Base-by-base conservation (phyloP, 2,113 vertebrate genomes). In the Rhinolophus ferrumequinum region DNA sequence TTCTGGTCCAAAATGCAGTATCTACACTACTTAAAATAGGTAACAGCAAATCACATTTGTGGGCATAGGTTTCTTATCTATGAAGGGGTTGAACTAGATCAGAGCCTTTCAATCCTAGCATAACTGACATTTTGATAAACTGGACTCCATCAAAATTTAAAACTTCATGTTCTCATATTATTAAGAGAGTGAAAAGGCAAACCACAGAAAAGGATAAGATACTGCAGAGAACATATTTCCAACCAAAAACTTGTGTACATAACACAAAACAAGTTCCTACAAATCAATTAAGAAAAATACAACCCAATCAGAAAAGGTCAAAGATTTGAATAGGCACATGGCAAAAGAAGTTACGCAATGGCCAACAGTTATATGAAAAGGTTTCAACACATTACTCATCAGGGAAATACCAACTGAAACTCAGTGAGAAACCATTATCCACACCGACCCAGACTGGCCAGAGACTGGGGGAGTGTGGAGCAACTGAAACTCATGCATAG, bases 141-240 rank as follows among this genome's bases (percentile, higher is more conserved):
- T 66, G 22, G 22, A 81, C 41, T 72, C 30, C 14, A 83, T n/a
- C 50, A 88, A 93, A 88, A 93, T 84, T 19, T 84, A 96, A 82
- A 90, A 93, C 11, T 33, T 83, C 38, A 77, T 54, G 38, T 79
- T 93, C 50, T 93, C 28, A 81, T n/a, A 91, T 28, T n/a, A 30
- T 38, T 67, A 79, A 69, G n/a, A 94, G 47, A 94, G 15, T 13
- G 30, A 89, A 85, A 79, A 84, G 24, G 75, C 60, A 86, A 90
- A 75, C 15, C 52, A 60, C 38, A 47, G 15, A 73, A 4, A 72
- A 14, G n/a, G 11, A 33, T 52, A 64, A 72, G 38, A 11, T 69
- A 67, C 6, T 80, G 3, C 1, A 67, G 12, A 54, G 52, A 54
- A 54, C 52, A 54, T 16, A 54, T 18, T 52, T 15, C 6, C 14